Evolutionary conservation across 2,797 vertebrate species (phyloP).

Genomic region (Lagorchestes hirsutus): DNA sequence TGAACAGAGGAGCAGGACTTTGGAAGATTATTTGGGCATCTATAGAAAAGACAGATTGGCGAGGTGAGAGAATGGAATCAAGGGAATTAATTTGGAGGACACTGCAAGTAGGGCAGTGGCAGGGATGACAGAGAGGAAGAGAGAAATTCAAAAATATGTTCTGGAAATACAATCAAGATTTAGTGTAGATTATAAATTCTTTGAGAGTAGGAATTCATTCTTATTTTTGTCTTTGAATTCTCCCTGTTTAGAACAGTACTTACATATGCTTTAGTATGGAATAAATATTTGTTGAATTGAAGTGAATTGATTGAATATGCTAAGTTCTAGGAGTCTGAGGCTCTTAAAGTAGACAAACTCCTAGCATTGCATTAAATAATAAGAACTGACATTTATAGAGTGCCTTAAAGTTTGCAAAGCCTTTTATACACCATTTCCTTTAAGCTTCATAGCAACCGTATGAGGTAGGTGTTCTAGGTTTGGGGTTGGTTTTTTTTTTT

Average conservation of each 20-base stretch:
- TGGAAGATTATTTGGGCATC: not conserved
- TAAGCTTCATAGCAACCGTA: not conserved
- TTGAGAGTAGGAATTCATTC: not conserved
- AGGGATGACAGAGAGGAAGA: not conserved
- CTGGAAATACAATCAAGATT: not conserved
- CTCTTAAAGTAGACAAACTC: not conserved
- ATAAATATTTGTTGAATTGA: not conserved
- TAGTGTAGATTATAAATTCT: not conserved
- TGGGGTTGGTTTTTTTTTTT: no score
- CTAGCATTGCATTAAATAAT: not conserved
- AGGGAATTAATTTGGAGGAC: not conserved
- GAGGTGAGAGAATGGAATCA: not conserved
- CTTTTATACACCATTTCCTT: not conserved
- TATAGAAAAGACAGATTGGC: not conserved
- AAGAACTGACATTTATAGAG: not conserved
- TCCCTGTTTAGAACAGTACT: not conserved
- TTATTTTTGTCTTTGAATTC: not conserved
- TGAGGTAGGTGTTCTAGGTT: not conserved
- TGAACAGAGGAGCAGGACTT: not conserved
- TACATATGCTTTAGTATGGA: not conserved
- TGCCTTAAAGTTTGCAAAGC: not conserved
- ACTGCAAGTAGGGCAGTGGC: not conserved
- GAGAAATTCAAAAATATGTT: not conserved
- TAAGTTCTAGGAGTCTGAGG: not conserved
- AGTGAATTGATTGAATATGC: not conserved